Percentiles rank a stretch among this genome's conserved stretches.
These are phyloP conservation scores for Mus caroli DNA, from an alignment of 2,797 vertebrate species.

Conservation along the genomic window DNA sequence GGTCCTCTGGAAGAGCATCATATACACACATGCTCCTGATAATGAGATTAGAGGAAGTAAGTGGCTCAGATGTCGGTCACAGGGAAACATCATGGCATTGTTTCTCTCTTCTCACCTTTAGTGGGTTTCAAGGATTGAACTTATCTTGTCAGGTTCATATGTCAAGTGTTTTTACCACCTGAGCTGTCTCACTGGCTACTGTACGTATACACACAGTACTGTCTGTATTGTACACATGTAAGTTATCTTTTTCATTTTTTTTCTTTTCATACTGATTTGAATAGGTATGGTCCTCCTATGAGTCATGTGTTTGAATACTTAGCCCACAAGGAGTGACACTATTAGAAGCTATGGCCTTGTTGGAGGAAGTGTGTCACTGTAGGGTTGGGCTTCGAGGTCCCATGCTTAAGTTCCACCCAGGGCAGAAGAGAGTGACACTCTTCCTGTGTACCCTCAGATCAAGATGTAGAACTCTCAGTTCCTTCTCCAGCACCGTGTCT, in stretches of 20 bases:
- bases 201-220: neutral
- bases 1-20: too few relatives aligned
- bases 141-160: neutral
- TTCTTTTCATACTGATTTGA: neutral
- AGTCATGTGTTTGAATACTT: too few relatives aligned
- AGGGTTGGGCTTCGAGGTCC: too few relatives aligned
- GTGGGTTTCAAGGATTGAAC: neutral
- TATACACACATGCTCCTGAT: neutral
- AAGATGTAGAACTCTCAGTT: too few relatives aligned
- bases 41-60: neutral
- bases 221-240: neutral
- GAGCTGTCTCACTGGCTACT: neutral
- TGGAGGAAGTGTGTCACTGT: too few relatives aligned
- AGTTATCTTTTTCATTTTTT: neutral
- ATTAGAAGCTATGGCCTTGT: too few relatives aligned
- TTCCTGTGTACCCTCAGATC: too few relatives aligned
- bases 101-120: neutral
- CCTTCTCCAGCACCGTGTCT: too few relatives aligned
- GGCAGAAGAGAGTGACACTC: too few relatives aligned
- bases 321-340: too few relatives aligned
- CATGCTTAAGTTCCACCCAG: too few relatives aligned
- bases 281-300: too few relatives aligned
- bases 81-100: neutral
- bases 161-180: neutral
- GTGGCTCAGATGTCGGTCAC: neutral